A percentile compares a stretch with the other conserved stretches of the same genome.
Conservation (phyloP, 2,113 vertebrate species). For the Alethe castanea region DNA sequence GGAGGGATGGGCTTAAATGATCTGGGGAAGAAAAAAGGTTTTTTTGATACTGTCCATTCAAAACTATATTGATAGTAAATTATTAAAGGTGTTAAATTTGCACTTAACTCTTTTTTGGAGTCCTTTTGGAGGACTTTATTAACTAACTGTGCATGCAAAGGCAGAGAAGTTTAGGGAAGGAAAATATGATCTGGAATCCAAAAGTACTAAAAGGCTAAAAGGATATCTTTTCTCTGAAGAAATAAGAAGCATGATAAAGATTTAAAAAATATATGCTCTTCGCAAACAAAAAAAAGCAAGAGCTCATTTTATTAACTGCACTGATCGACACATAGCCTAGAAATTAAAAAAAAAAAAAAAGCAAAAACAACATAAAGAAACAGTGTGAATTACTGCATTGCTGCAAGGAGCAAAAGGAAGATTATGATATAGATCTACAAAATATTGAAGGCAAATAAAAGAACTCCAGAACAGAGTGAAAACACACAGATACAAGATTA, state of each 20-base stretch:
- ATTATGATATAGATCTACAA: neutral
- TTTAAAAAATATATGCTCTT: neutral
- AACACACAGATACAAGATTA: neutral
- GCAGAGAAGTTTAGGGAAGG: neutral
- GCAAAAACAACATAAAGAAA: neutral
- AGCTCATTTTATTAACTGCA: neutral
- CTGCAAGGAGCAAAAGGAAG: neutral
- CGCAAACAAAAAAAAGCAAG: neutral
- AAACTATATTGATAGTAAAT: neutral
- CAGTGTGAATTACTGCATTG: neutral
- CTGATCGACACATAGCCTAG: neutral
- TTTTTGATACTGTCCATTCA: neutral
- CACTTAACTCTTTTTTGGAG: neutral
- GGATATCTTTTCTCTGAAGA: neutral
- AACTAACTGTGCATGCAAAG: neutral
- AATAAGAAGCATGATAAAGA: neutral
- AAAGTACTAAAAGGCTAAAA: neutral
- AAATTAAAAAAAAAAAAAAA: neutral
- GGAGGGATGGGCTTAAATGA: neutral
- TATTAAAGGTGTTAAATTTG: neutral
- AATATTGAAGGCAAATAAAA: neutral
- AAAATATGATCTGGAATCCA: neutral
- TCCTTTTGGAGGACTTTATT: neutral
- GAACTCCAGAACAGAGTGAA: neutral
- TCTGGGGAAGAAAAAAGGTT: neutral